Evolutionary conservation across 1,140 invertebrate genomes (phyloP), one percentile per base, ranked within the genome.

Genomic region (Oryctes rhinoceros): DNA sequence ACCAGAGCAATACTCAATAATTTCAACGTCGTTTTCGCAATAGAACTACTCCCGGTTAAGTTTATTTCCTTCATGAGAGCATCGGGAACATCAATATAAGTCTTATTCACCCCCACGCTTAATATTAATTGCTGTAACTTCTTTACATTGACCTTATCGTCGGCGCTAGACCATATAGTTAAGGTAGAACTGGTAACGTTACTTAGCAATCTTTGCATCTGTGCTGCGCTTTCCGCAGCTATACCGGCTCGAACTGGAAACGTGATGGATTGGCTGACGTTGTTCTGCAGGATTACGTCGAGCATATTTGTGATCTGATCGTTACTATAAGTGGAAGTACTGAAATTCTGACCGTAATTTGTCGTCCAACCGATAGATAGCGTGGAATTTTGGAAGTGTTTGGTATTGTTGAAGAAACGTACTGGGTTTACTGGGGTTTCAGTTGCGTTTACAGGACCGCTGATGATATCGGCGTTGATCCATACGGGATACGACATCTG

Each of bases 361-460:
- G 96, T 97, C 1, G 94, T 96, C 97, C 97, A 98, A 15, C 97
- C 97, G 18, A 96, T 88, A 3, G 96, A 97, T 9, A 97, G 87
- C 0, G 92, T 93, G 2, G 91, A 89, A 9, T 92, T 88, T 0
- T 93, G 91, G 80, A 95, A 93, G 65, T 90, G 87, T 18, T 91
- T 89, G 0, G 88, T 88, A 1, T 81, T 90, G 81, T 84, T 90
- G 81, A 87, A 86, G 87, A 98, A 98, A 24, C 89, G 84, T 1
- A 87, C 88, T 0, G 94, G 87, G 86, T 96, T 91, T 0, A 98
- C 92, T 2, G 93, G 91, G 37, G 84, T 82, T 0, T 85, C 88
- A 3, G 86, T 88, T 0, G 91, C 89, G 79, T 94, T 91, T 10
- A 94, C 91, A 0, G 96, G 96, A 1, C 97, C 96, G 20, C 89